A percentile compares a stretch with the other conserved stretches of the same genome.
These are phyloP conservation scores for Lindbergichthys nudifrons DNA, from an alignment of 2,797 vertebrate species.

Conservation along the genomic window DNA sequence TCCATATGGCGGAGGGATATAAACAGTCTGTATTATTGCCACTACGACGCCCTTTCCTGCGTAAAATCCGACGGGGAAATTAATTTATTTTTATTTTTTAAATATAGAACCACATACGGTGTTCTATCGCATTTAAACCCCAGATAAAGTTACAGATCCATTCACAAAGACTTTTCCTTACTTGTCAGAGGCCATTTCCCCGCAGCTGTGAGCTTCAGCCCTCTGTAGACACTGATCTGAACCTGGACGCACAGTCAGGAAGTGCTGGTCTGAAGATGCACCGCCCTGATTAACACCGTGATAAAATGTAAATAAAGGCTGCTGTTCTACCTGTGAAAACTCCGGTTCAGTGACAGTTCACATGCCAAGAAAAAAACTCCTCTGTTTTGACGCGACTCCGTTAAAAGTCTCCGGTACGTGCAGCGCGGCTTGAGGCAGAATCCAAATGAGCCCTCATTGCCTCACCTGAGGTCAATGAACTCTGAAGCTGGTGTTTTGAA, in stretches of 20 bases:
- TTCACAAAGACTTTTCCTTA: slow-evolving; percentile 41
- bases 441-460: slow-evolving; percentile 39
- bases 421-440: background rate
- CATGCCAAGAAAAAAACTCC: too few species aligned
- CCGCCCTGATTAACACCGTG: slow-evolving; percentile 39
- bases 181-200: slow-evolving; percentile 41
- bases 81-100: background rate
- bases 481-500: slow-evolving; percentile 38
- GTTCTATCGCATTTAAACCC: background rate
- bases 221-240: slow-evolving; percentile 11
- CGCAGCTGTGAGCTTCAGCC: slow-evolving; percentile 27
- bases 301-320: background rate
- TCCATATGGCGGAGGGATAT: background rate
- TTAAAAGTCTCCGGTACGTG: background rate
- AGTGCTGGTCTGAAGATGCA: slow-evolving; percentile 56
- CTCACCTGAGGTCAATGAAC: slow-evolving; percentile 83
- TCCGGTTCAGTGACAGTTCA: background rate
- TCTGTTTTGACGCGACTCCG: background rate
- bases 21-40: background rate
- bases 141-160: background rate
- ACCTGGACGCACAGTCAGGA: slow-evolving; percentile 65
- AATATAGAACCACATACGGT: background rate
- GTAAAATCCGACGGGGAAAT: background rate
- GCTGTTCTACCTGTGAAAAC: background rate
- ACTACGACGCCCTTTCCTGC: too few species aligned